Conservation (phyloP, 1,140 invertebrate genomes). For the Chymomyza costata region DNA sequence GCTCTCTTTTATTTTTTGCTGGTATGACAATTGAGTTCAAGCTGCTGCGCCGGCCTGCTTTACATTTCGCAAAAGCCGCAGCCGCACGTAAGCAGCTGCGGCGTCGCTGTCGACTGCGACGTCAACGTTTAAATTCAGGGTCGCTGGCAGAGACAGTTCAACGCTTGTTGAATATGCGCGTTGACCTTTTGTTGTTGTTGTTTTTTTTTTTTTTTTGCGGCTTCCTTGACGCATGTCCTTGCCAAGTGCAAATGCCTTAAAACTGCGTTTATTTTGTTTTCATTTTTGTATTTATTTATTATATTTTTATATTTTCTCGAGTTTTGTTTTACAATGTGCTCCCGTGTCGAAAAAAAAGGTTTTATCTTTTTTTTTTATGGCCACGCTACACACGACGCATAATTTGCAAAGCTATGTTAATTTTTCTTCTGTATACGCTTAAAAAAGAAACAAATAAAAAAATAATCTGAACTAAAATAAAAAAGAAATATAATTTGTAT, state of each 20-base stretch:
- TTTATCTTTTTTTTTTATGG: slow-evolving; percentile 44
- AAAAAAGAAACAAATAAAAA: too few species aligned
- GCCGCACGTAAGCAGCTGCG: slow-evolving; percentile 1
- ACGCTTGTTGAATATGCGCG: slow-evolving; percentile 56
- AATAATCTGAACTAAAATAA: too few species aligned
- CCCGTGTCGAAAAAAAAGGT: too few species aligned
- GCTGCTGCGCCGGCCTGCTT: slow-evolving; percentile 48
- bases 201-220: slow-evolving; percentile 23
- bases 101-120: slow-evolving; percentile 1
- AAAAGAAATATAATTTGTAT: slow-evolving; percentile 17
- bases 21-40: neutral
- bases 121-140: slow-evolving; percentile 12
- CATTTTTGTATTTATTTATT: too few species aligned
- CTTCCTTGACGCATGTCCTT: slow-evolving; percentile 52
- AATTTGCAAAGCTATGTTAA: slow-evolving; percentile 65
- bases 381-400: slow-evolving; percentile 25
- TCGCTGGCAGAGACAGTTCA: slow-evolving; percentile 53
- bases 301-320: too few species aligned
- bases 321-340: too few species aligned
- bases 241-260: slow-evolving; percentile 58
- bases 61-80: slow-evolving; percentile 21
- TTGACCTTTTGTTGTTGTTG: slow-evolving; percentile 51
- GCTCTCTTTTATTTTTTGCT: slow-evolving; percentile 8
- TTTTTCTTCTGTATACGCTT: slow-evolving; percentile 31
- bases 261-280: neutral